A percentile compares a stretch with the other conserved stretches of the same genome.
Evolutionary conservation across 2,797 vertebrate species (phyloP).

Genomic region (Mastacembelus armatus): DNA sequence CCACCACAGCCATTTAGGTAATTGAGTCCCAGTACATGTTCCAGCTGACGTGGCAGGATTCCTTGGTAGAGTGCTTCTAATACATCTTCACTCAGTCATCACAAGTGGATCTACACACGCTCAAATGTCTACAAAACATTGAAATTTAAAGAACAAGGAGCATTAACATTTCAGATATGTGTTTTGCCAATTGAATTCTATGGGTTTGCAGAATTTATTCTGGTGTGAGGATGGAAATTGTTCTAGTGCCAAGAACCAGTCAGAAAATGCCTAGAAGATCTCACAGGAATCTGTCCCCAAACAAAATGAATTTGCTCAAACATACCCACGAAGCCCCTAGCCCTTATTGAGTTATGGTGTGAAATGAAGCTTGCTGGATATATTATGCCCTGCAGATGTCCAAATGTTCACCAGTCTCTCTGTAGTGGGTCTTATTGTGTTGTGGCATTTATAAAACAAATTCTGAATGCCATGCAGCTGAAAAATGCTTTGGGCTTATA

Average conservation of each 20-base stretch:
- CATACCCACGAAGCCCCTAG: constrained; percentile 49
- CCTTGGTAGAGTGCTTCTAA: constrained; percentile 33
- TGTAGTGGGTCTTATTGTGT: constrained; percentile 73
- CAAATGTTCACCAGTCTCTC: constrained; percentile 64
- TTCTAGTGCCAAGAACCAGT: constrained; percentile 59
- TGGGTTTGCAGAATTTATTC: not conserved
- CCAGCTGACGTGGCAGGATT: constrained; percentile 67
- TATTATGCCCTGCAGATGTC: constrained; percentile 73
- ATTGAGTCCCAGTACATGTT: constrained; percentile 62
- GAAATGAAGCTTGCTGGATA: constrained; percentile 73
- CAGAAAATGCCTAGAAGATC: constrained; percentile 68
- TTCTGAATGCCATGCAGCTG: constrained; percentile 54
- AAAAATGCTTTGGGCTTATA: constrained; percentile 69
- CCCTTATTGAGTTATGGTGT: constrained; percentile 77
- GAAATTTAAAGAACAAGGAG: not conserved
- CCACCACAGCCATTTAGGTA: constrained; percentile 61
- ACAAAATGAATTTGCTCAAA: constrained; percentile 59
- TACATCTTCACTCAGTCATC: constrained; percentile 49
- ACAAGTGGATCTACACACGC: constrained; percentile 26
- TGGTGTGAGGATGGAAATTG: constrained; percentile 14
- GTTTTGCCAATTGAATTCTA: not conserved
- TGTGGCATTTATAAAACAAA: constrained; percentile 66
- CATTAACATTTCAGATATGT: not conserved
- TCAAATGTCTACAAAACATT: constrained; percentile 21
- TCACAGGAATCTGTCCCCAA: constrained; percentile 68